phyloP scores from a whole-genome alignment of 2,888 invertebrate species.

The Dendrolimus houi region DNA sequence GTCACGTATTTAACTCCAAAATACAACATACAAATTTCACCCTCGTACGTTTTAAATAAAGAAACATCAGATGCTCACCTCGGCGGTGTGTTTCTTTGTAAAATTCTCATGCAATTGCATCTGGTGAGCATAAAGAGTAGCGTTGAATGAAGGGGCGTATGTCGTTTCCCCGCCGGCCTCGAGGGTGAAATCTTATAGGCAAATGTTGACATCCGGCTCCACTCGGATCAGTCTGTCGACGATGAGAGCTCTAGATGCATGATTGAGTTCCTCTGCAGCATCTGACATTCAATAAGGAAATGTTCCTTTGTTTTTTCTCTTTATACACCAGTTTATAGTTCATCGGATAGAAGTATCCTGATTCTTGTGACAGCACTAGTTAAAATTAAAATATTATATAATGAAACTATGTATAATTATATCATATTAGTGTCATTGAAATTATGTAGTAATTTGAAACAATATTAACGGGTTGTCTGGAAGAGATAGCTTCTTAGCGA shows the following conservation, averaged over 20 bases:
- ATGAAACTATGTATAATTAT: no score
- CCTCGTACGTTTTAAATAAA: slow-evolving; percentile 9
- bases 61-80: slow-evolving; percentile 8
- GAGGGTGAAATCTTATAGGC: slow-evolving; percentile 47
- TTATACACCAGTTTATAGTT: not conserved
- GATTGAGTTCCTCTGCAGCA: slow-evolving; percentile 14
- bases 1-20: not conserved
- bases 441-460: no score
- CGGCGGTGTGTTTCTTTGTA: slow-evolving; percentile 25
- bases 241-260: slow-evolving; percentile 22
- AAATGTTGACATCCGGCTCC: slow-evolving; percentile 63
- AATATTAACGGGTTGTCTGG: no score
- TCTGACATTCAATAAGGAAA: slow-evolving; percentile 5
- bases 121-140: slow-evolving; percentile 33
- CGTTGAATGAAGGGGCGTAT: slow-evolving; percentile 43
- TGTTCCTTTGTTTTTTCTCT: slow-evolving; percentile 6
- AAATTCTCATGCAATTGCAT: slow-evolving; percentile 47
- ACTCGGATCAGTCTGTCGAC: slow-evolving; percentile 27
- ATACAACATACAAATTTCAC: not conserved
- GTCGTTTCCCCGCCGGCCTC: slow-evolving; percentile 53
- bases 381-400: no score
- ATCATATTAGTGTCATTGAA: no score
- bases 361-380: no score
- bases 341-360: no score
- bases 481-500: no score